Percentiles rank a stretch among this genome's conserved stretches.
Evolutionary conservation across 2,797 vertebrate species (phyloP).

Genomic region (Rhynchonycteris naso): DNA sequence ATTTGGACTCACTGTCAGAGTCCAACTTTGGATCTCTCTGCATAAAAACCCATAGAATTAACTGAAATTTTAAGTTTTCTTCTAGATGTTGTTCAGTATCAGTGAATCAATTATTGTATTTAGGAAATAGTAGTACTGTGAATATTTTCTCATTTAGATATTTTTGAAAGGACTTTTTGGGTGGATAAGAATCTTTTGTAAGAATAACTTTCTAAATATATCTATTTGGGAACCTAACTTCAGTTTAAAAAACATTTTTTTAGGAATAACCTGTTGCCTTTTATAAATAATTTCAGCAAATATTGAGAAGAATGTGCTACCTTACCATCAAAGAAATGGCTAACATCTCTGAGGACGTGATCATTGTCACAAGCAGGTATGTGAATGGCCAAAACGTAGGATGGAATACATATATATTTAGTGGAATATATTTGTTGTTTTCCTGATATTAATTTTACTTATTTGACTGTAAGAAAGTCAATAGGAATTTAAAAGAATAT

Average conservation of each 20-base stretch:
- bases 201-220: conserved; percentile 37
- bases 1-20: neutral
- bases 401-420: neutral
- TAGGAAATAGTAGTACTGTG: conserved; percentile 31
- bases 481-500: conserved; percentile 12
- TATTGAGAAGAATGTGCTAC: conserved; percentile 97
- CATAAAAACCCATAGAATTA: conserved; percentile 17
- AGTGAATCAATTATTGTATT: conserved; percentile 3
- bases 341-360: conserved; percentile 98
- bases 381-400: neutral
- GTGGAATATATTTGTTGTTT: conserved; percentile 36
- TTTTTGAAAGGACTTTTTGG: neutral
- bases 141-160: conserved; percentile 28
- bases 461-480: conserved; percentile 35
- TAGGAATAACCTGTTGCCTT: conserved; percentile 63
- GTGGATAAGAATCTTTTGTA: conserved; percentile 22
- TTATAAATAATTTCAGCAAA: conserved; percentile 90
- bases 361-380: conserved; percentile 99
- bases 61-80: conserved; percentile 34
- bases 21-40: neutral
- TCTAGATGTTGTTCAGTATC: neutral
- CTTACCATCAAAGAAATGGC: conserved; percentile 99
- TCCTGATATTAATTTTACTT: conserved; percentile 22
- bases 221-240: conserved; percentile 18
- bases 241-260: conserved; percentile 23